These are phyloP conservation scores for Garra rufa DNA, from an alignment of 2,113 vertebrate genomes.

Conservation along the genomic window DNA sequence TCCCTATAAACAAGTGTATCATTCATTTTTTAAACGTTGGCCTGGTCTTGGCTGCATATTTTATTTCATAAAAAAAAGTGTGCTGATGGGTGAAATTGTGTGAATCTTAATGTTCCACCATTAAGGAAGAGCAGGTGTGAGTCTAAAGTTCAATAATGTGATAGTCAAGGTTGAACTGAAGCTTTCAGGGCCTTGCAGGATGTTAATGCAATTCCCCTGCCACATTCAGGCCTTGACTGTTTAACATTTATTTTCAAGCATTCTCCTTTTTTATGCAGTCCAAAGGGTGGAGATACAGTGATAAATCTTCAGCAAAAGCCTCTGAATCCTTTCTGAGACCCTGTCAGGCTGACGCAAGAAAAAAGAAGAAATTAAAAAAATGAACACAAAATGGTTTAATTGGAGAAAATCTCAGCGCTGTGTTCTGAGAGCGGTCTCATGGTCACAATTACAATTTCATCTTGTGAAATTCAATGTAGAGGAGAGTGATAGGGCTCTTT, in stretches of 20 bases:
- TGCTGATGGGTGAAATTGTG: not conserved
- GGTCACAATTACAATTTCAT: constrained; percentile 1
- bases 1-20: not conserved
- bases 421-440: constrained; percentile 1
- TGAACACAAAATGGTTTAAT: constrained; percentile 22
- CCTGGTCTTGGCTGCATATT: not conserved
- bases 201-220: constrained; percentile 74
- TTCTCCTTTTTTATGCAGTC: constrained; percentile 71
- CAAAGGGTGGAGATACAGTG: constrained; percentile 72
- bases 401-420: constrained; percentile 1
- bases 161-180: constrained; percentile 48
- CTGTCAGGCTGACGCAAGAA: constrained; percentile 53
- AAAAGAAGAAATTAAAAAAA: not conserved
- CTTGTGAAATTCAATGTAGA: not conserved
- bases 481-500: constrained; percentile 6
- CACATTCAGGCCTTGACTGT: constrained; percentile 72
- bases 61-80: not conserved
- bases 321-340: constrained; percentile 66
- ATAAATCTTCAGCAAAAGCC: constrained; percentile 73
- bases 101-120: not conserved
- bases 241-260: constrained; percentile 77
- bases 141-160: not conserved
- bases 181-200: constrained; percentile 59
- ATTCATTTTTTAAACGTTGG: not conserved
- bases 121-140: not conserved